phyloP scores from a whole-genome alignment of 2,888 invertebrate species.

The Andrena bicolor region DNA sequence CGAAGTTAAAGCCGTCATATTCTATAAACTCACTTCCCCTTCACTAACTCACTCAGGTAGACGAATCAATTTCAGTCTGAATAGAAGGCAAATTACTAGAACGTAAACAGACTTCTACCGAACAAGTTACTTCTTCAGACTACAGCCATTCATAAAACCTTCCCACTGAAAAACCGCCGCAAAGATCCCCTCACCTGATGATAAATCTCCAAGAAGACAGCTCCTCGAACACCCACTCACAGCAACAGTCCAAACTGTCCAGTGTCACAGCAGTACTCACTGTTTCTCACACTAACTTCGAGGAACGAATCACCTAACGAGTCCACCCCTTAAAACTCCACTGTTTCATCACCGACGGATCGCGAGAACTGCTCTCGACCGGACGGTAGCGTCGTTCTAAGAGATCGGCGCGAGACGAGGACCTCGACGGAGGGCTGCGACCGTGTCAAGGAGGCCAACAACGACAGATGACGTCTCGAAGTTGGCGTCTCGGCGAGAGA shows the following conservation, averaged over 20 bases:
- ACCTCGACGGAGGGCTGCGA: not conserved
- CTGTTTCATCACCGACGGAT: conserved; percentile 11
- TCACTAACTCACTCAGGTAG: not conserved
- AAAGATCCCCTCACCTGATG: conserved; percentile 35
- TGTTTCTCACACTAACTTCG: not conserved
- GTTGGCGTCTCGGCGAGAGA: conserved; percentile 54
- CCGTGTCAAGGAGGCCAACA: conserved; percentile 30
- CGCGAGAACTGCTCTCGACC: not conserved
- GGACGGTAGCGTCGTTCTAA: not conserved
- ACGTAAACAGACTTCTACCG: not conserved
- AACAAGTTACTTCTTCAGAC: not conserved
- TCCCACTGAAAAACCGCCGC: not conserved
- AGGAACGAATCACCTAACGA: not conserved
- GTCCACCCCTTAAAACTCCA: not conserved
- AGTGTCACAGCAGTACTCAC: conserved; percentile 2
- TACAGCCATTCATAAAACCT: not conserved
- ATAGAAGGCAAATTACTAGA: not conserved
- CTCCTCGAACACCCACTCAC: conserved; percentile 38
- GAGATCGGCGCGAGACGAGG: not conserved
- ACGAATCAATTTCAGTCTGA: not conserved
- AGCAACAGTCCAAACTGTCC: conserved; percentile 17
- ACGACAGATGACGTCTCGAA: conserved; percentile 60
- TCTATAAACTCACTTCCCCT: not conserved
- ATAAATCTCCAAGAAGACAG: not conserved
- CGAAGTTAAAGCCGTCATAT: too few relatives aligned